phyloP scores from a whole-genome alignment of 2,888 invertebrate species.

The Spilosoma lubricipeda region DNA sequence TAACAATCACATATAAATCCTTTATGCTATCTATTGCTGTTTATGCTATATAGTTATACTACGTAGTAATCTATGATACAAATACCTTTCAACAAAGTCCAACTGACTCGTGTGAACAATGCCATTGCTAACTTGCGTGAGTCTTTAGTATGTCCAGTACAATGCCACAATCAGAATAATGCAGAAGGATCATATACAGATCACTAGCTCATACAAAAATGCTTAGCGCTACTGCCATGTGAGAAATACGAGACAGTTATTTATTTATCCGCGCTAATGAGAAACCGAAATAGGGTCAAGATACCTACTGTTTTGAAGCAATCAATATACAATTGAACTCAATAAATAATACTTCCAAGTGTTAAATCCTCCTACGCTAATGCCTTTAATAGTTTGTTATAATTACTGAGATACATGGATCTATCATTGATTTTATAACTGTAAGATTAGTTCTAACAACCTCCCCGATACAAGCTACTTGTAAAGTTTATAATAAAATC shows the following conservation, averaged over 20 bases:
- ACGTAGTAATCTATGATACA: no score
- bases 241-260: constrained; percentile 19
- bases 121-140: constrained; percentile 13
- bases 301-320: neutral
- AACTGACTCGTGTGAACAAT: constrained; percentile 26
- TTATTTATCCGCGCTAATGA: neutral
- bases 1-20: neutral
- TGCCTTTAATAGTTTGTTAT: neutral
- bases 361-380: neutral
- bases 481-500: neutral
- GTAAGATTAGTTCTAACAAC: neutral
- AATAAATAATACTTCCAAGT: neutral
- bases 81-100: constrained; percentile 16
- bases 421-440: neutral
- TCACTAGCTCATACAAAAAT: constrained; percentile 10
- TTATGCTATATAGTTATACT: neutral
- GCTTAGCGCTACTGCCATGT: constrained; percentile 14
- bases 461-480: neutral
- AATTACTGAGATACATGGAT: neutral
- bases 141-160: constrained; percentile 17
- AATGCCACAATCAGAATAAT: constrained; percentile 30
- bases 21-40: neutral
- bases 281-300: neutral
- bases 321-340: neutral
- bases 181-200: constrained; percentile 18